Evolutionary conservation across 2,888 invertebrate species (phyloP).

Genomic region (Epirrhoe tristata): DNA sequence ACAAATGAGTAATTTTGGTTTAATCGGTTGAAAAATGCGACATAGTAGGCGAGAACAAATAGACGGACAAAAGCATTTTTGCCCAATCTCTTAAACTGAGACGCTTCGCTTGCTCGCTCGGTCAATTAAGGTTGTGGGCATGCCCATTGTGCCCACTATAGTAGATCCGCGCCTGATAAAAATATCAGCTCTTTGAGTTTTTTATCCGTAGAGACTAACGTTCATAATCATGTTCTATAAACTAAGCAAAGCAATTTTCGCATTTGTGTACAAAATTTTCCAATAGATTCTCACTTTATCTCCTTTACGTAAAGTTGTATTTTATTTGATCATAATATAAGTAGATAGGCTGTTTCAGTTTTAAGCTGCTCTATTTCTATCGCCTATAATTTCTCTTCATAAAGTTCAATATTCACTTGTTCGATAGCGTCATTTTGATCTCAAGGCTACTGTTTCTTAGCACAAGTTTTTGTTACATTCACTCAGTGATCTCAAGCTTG

Average conservation of each 20-base stretch:
- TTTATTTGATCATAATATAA: neutral
- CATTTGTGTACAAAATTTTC: neutral
- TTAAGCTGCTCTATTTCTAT: constrained; percentile 14
- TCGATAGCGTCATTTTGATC: constrained; percentile 34
- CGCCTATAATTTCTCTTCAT: constrained; percentile 33
- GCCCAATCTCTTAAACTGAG: too few relatives aligned
- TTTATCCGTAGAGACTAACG: neutral
- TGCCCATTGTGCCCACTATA: too few relatives aligned
- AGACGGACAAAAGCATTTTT: too few relatives aligned
- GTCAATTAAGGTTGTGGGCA: too few relatives aligned
- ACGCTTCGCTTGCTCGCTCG: too few relatives aligned
- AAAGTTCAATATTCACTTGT: constrained; percentile 46
- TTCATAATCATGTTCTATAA: neutral
- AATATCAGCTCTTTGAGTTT: neutral
- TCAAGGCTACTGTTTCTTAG: constrained; percentile 46
- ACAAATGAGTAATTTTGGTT: too few relatives aligned
- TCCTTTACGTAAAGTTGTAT: neutral
- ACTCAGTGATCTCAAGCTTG: too few relatives aligned
- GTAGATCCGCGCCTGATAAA: too few relatives aligned
- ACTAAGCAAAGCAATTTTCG: neutral
- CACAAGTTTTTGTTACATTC: constrained; percentile 12
- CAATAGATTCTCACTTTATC: neutral
- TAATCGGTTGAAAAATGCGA: too few relatives aligned
- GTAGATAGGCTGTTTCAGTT: neutral
- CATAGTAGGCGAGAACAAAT: too few relatives aligned